Evolutionary conservation across 2,113 vertebrate genomes (phyloP).

Genomic region (Struthio camelus): DNA sequence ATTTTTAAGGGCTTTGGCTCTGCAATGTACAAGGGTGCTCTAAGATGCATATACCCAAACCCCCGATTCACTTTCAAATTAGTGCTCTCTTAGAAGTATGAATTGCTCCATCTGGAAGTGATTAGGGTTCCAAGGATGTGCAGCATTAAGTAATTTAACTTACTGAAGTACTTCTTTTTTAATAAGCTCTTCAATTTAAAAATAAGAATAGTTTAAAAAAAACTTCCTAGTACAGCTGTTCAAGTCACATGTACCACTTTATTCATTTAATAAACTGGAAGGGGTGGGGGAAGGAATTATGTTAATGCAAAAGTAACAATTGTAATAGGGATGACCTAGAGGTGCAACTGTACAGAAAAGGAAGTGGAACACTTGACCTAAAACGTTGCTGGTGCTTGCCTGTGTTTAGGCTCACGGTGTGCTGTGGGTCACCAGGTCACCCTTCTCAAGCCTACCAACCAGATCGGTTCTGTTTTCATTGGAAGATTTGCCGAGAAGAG

Average conservation of each 20-base stretch:
- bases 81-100: constrained; percentile 68
- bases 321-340: neutral
- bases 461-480: neutral
- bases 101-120: constrained; percentile 72
- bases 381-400: neutral
- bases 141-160: constrained; percentile 71
- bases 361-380: neutral
- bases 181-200: constrained; percentile 73
- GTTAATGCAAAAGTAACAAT: neutral
- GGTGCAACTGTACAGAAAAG: neutral
- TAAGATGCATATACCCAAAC: constrained; percentile 59
- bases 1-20: constrained; percentile 66
- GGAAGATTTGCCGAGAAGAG: neutral
- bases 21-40: constrained; percentile 59
- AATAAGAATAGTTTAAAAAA: constrained; percentile 62
- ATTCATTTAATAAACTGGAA: neutral
- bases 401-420: neutral
- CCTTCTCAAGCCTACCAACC: rapidly evolving
- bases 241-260: constrained; percentile 39
- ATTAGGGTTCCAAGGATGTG: constrained; percentile 71
- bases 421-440: neutral
- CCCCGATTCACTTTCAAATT: constrained; percentile 69
- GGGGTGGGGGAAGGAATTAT: neutral
- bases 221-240: constrained; percentile 63
- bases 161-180: constrained; percentile 65